phyloP scores from a whole-genome alignment of 64 coral and sea anemone species.

The Cladopsammia gracilis region DNA sequence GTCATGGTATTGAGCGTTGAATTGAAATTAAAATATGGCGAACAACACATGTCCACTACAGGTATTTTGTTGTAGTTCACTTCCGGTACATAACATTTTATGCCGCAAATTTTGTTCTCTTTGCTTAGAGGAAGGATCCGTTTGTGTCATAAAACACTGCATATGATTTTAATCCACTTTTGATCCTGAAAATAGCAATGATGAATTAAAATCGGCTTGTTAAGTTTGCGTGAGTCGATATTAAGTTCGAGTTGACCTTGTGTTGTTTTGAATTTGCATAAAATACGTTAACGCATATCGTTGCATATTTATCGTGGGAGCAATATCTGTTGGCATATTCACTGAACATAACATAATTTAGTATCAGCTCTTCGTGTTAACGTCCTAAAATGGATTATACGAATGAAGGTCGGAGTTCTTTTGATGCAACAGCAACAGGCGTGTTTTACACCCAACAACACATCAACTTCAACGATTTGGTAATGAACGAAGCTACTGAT shows the following conservation, averaged over 20 bases:
- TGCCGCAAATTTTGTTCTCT: neutral
- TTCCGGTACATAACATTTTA: constrained; percentile 26
- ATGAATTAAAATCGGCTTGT: neutral
- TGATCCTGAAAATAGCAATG: neutral
- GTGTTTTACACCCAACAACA: constrained; percentile 38
- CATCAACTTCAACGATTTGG: constrained; percentile 15
- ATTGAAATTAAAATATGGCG: neutral
- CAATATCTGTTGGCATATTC: neutral
- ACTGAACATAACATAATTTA: neutral
- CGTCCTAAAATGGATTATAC: neutral
- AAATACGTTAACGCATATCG: neutral
- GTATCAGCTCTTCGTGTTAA: neutral
- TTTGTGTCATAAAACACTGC: neutral
- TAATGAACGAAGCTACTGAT: too few relatives aligned
- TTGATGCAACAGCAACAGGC: neutral
- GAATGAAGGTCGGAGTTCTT: constrained; percentile 1
- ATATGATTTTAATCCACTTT: too few relatives aligned
- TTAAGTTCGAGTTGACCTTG: neutral
- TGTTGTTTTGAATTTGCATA: neutral
- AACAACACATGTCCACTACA: neutral
- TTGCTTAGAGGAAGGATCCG: neutral
- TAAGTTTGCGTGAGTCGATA: neutral
- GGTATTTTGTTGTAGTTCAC: neutral
- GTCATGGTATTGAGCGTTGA: constrained; percentile 18
- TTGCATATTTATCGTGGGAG: neutral